Evolutionary conservation across 2,797 vertebrate species (phyloP).

Genomic region (Lepus oiostolus): DNA sequence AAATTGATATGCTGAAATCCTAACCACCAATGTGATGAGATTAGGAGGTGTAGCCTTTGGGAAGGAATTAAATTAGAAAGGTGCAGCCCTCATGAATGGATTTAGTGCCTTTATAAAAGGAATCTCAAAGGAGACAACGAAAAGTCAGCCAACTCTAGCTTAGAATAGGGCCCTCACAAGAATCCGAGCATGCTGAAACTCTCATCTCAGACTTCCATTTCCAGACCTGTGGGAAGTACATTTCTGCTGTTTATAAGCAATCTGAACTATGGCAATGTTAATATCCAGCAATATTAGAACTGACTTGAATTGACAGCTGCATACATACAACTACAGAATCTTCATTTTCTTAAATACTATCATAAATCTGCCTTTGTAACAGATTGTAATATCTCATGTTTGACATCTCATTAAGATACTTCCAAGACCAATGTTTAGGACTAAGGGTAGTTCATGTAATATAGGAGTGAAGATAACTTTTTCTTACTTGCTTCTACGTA

Average conservation of each 20-base stretch:
- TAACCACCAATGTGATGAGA: background rate
- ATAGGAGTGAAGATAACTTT: background rate
- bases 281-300: constrained; percentile 58
- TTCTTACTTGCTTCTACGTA: background rate
- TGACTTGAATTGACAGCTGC: constrained; percentile 61
- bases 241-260: background rate
- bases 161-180: background rate
- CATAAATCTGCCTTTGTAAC: constrained; percentile 44
- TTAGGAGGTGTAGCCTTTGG: background rate
- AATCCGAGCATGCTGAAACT: background rate
- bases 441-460: background rate
- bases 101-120: background rate
- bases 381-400: background rate
- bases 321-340: constrained; percentile 31
- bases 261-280: constrained; percentile 9
- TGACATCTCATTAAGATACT: background rate
- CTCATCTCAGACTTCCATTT: background rate
- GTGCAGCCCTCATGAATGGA: background rate
- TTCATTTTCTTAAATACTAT: background rate
- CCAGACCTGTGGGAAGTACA: background rate
- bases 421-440: background rate
- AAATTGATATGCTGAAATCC: background rate
- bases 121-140: background rate
- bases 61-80: background rate
- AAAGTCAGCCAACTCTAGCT: background rate